phyloP scores from a whole-genome alignment of 2,797 vertebrate species.

The Champsocephalus esox region DNA sequence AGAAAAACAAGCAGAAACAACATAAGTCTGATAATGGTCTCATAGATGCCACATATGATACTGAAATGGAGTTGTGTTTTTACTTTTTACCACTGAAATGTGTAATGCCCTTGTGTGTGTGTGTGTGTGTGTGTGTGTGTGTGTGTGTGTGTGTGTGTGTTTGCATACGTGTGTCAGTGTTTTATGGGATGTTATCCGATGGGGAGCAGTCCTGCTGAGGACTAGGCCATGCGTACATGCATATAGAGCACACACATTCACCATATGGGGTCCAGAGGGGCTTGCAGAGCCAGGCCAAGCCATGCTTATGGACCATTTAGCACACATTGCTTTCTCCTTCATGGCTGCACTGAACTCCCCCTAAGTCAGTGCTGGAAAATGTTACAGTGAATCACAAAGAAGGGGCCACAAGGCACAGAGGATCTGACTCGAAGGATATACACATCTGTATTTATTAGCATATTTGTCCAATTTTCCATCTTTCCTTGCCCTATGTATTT shows the following conservation, averaged over 20 bases:
- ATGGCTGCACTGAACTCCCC: slow-evolving; percentile 55
- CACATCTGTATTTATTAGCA: slow-evolving; percentile 61
- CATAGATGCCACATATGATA: slow-evolving; percentile 15
- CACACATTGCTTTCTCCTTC: slow-evolving; percentile 75
- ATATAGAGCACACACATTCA: slow-evolving; percentile 66
- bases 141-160: background rate
- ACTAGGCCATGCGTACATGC: slow-evolving; percentile 72
- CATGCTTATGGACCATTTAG: slow-evolving; percentile 78
- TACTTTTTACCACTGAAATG: slow-evolving; percentile 9
- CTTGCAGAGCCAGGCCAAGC: slow-evolving; percentile 57
- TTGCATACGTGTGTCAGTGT: slow-evolving; percentile 59
- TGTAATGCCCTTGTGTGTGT: background rate
- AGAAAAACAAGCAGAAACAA: background rate
- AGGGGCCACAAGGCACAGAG: slow-evolving; percentile 33
- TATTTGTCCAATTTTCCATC: slow-evolving; percentile 43
- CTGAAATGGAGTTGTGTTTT: background rate
- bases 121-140: slow-evolving; percentile 5
- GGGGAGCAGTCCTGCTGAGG: slow-evolving; percentile 64
- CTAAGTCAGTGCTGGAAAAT: slow-evolving; percentile 64
- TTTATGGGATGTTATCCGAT: slow-evolving; percentile 71
- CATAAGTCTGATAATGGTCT: background rate
- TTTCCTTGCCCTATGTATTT: slow-evolving; percentile 37
- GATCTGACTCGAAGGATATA: slow-evolving; percentile 28
- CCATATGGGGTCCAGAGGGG: slow-evolving; percentile 73
- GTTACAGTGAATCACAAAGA: slow-evolving; percentile 57